Evolutionary conservation across 2,797 vertebrate genomes (phyloP).

Genomic region (Enteromius anoplus): DNA sequence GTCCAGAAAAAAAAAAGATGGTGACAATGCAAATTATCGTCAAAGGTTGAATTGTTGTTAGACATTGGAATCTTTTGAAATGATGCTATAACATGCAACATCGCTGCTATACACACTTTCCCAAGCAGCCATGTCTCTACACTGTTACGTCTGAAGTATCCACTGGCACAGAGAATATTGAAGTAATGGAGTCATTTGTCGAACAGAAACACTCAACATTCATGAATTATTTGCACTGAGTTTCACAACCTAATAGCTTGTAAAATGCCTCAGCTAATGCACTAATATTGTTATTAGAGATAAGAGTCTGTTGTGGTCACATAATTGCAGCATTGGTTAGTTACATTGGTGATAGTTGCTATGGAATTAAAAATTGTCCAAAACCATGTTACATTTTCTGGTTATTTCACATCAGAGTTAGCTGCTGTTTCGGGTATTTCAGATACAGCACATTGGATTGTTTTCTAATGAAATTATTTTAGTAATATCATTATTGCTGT

Average conservation of each 20-base stretch:
- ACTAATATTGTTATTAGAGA: constrained; percentile 5
- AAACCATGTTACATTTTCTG: background rate
- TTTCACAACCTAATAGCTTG: background rate
- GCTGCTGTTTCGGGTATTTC: background rate
- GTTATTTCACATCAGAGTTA: background rate
- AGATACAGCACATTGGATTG: background rate
- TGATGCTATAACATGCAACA: background rate
- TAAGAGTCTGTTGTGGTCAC: background rate
- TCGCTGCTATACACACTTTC: constrained; percentile 8
- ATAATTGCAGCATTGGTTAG: background rate
- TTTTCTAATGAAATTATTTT: constrained; percentile 5
- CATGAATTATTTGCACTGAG: constrained; percentile 44
- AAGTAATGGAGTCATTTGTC: constrained; percentile 8
- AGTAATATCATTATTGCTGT: background rate
- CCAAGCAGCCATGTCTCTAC: background rate
- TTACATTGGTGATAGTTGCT: background rate
- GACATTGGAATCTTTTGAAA: background rate
- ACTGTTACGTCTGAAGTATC: background rate
- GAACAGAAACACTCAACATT: constrained; percentile 23
- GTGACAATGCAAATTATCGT: background rate
- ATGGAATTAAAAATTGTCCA: background rate
- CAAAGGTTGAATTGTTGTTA: background rate
- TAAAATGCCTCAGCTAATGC: constrained; percentile 4
- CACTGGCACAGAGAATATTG: background rate
- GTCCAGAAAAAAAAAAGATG: background rate